phyloP scores from a whole-genome alignment of 2,113 vertebrate species.

The Bubo scandiacus region DNA sequence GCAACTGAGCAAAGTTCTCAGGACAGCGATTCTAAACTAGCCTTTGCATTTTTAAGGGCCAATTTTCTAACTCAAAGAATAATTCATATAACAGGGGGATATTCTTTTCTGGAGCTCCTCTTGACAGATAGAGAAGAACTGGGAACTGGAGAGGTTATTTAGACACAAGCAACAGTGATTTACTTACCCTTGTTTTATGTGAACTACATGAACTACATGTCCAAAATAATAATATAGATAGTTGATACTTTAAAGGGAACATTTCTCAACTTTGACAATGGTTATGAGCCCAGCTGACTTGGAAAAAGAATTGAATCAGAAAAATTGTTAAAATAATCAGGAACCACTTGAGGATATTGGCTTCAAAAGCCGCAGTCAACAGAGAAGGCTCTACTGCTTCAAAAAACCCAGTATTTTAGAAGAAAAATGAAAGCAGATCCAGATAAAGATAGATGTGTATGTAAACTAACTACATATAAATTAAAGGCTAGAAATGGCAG shows the following conservation, averaged over 20 bases:
- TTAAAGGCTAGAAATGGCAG: not conserved
- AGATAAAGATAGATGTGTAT: not conserved
- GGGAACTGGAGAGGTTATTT: not conserved
- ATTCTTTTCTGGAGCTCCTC: not conserved
- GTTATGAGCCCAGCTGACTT: not conserved
- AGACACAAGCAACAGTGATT: not conserved
- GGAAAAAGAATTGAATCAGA: conserved; percentile 6
- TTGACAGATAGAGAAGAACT: not conserved
- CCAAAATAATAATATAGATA: not conserved
- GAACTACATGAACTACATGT: not conserved
- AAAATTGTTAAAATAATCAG: not conserved
- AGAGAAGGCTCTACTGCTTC: not conserved
- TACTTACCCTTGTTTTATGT: not conserved
- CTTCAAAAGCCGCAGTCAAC: not conserved
- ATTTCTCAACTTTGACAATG: conserved; percentile 3
- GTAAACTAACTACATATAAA: not conserved
- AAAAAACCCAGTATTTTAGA: not conserved
- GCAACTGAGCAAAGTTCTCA: not conserved
- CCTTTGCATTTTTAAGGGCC: not conserved
- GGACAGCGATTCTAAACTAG: not conserved
- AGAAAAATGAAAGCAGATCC: not conserved
- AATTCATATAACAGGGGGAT: not conserved
- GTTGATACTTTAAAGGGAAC: not conserved
- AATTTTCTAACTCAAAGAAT: not conserved
- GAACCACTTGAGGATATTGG: not conserved